Base-by-base conservation (phyloP, 2,113 vertebrate genomes). In the Australoheros scitulus region DNA sequence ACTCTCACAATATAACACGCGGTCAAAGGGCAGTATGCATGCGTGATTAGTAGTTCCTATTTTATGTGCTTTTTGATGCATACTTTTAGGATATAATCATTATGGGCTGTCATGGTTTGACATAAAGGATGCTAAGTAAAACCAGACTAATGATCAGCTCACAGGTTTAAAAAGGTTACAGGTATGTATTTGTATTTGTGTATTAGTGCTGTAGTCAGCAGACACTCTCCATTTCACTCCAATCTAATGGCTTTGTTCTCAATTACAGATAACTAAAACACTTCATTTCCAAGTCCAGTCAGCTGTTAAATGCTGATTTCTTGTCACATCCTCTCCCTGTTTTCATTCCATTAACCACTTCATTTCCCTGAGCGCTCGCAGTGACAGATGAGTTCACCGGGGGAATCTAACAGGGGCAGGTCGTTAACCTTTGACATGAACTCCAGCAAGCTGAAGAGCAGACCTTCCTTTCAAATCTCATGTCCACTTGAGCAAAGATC, bases 1-100 rank as follows among this genome's bases (percentile, higher is more conserved):
- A 79, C 91, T 60, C 81, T 68, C 47, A 80, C 63, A 61, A 77
- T 83, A 91, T 92, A 93, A 94, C 88, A 82, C 57, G n/a, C 13
- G 95, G 90, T 90, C 95, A 96, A 96, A 96, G 96, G 90, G 89
- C 94, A 92, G 34, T 29, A 65, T 56, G 77, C 64, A 60, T 61
- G 56, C 17, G 17, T 68, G 60, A 34, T 36, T 65, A 50, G 61
- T 79, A 22, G 47, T 50, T 79, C 29, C 65, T 47, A 13, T 65
- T 55, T 57, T 34, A 11, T 52, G 58, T 58, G 36, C 41, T 56
- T 24, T 70, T 41, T 52, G 15, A 36, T 72, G 22, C 18, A 63
- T 34, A 59, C 59, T 38, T 58, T 43, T 77, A 6, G 26, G 56
- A 56, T 47, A 36, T 14, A 26, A 22, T 20, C 20, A 61, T 4